Percentiles rank a stretch among this genome's conserved stretches.
Conservation (phyloP, 2,888 invertebrate genomes). For the Pristionchus arcanus region DNA sequence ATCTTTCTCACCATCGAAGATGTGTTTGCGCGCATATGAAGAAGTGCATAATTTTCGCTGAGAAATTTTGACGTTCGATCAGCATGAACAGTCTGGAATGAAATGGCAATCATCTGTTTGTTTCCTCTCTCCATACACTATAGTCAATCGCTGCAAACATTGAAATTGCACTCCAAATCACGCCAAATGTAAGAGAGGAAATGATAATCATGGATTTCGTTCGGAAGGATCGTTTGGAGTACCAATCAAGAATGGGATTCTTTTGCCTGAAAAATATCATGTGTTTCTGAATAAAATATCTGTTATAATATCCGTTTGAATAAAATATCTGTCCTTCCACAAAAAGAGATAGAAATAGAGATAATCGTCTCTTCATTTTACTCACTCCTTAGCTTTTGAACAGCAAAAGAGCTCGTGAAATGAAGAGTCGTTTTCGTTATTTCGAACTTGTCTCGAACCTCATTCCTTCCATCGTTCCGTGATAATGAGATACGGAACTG, state of each 20-base stretch:
- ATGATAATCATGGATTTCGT: slow-evolving; percentile 23
- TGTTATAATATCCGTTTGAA: too few relatives aligned
- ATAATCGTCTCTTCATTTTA: too few relatives aligned
- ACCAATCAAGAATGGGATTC: neutral
- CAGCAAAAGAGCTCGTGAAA: too few relatives aligned
- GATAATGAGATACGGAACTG: slow-evolving; percentile 27
- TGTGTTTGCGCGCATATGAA: neutral
- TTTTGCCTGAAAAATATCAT: neutral
- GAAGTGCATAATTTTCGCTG: neutral
- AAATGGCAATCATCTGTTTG: too few relatives aligned
- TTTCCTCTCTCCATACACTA: too few relatives aligned
- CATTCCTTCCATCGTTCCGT: slow-evolving; percentile 41
- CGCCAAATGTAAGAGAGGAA: neutral
- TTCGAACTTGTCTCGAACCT: neutral
- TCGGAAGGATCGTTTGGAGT: neutral
- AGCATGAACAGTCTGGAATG: neutral
- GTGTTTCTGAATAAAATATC: too few relatives aligned
- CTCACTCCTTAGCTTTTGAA: too few relatives aligned
- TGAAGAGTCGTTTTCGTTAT: too few relatives aligned
- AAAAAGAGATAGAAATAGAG: too few relatives aligned
- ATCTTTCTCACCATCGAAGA: neutral
- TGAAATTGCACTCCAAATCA: neutral
- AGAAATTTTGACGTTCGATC: neutral
- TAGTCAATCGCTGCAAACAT: too few relatives aligned
- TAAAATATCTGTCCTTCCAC: too few relatives aligned